phyloP scores from a whole-genome alignment of 2,888 invertebrate genomes.

The Oegoconia quadripuncta region DNA sequence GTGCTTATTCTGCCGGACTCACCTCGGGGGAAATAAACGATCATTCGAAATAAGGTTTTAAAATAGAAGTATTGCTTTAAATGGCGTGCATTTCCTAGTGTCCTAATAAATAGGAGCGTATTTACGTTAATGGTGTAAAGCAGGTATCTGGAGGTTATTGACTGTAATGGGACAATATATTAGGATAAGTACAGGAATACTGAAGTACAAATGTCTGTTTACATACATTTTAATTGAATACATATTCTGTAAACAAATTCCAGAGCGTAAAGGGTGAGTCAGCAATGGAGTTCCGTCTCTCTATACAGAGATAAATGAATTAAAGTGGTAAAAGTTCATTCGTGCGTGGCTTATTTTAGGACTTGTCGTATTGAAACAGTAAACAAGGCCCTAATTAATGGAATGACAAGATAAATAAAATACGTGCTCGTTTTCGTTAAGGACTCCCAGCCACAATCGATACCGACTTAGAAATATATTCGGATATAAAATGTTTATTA shows the following conservation, averaged over 20 bases:
- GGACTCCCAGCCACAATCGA: conserved; percentile 26
- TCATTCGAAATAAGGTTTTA: too few species aligned
- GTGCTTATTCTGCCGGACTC: too few species aligned
- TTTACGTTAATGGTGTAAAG: background rate
- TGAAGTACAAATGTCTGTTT: too few species aligned
- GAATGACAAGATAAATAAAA: conserved; percentile 54
- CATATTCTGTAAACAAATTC: conserved; percentile 4
- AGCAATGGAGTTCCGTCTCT: conserved; percentile 39
- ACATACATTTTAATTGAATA: too few species aligned
- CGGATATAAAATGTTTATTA: too few species aligned
- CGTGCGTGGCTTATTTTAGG: conserved; percentile 52
- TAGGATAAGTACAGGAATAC: too few species aligned
- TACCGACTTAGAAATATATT: conserved; percentile 19
- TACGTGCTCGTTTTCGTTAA: conserved; percentile 43
- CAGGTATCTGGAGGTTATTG: too few species aligned
- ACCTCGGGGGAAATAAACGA: too few species aligned
- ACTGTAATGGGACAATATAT: too few species aligned
- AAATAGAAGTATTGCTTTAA: too few species aligned
- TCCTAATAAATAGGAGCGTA: background rate
- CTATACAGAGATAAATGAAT: conserved; percentile 46
- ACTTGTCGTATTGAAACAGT: conserved; percentile 53
- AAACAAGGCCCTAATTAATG: conserved; percentile 62
- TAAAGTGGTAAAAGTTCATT: conserved; percentile 54
- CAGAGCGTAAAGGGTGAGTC: conserved; percentile 24
- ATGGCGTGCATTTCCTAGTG: too few species aligned